phyloP scores from a whole-genome alignment of 2,888 invertebrate species.

The Hipparchia sbordonii region DNA sequence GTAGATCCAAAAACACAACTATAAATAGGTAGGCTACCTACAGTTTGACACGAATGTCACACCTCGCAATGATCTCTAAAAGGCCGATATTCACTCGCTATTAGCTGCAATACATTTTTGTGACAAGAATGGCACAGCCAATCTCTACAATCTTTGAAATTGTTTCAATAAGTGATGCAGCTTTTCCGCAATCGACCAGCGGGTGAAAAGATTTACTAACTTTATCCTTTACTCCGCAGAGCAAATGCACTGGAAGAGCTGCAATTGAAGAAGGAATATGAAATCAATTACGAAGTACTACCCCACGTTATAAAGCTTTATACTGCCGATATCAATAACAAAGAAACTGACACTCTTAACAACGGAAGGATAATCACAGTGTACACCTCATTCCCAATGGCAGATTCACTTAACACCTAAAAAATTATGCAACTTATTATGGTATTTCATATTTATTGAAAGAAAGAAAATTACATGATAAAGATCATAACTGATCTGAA shows the following conservation, averaged over 20 bases:
- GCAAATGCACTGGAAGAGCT: constrained; percentile 59
- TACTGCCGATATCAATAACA: constrained; percentile 28
- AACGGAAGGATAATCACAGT: constrained; percentile 53
- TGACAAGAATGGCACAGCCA: no score
- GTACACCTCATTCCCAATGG: constrained; percentile 52
- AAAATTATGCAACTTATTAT: background rate
- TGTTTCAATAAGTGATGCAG: no score
- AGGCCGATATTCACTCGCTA: no score
- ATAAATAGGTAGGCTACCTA: no score
- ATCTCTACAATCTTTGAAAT: no score
- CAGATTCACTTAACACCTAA: constrained; percentile 17
- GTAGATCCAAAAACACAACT: no score
- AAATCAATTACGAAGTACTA: constrained; percentile 58
- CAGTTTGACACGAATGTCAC: no score
- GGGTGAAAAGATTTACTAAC: background rate
- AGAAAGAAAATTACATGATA: background rate
- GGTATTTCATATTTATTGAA: background rate
- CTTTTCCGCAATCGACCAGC: no score
- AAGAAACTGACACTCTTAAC: constrained; percentile 20
- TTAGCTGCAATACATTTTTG: no score
- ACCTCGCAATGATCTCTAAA: no score
- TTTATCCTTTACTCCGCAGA: constrained; percentile 47
- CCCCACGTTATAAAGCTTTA: constrained; percentile 47
- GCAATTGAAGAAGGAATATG: constrained; percentile 69
- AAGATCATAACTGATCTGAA: background rate